Evolutionary conservation across 1,140 invertebrate species (phyloP).

Genomic region (Acyrthosiphon pisum): DNA sequence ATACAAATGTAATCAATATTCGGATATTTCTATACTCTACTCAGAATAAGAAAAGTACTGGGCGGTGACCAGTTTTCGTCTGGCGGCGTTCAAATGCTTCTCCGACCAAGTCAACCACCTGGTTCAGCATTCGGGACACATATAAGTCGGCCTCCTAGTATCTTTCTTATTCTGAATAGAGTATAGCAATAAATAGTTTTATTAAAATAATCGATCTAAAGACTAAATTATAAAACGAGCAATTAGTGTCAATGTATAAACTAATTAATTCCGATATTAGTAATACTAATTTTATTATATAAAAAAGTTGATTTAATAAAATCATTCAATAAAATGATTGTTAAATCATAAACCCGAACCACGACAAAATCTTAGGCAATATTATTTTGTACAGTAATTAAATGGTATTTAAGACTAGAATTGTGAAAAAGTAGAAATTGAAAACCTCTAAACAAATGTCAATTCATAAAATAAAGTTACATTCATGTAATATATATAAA

Average conservation of each 20-base stretch:
- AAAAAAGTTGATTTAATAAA: not conserved
- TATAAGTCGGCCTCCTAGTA: too few relatives aligned
- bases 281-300: not conserved
- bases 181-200: not conserved
- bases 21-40: not conserved
- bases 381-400: slow-evolving; percentile 38
- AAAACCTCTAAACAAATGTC: slow-evolving; percentile 28
- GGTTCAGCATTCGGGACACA: too few relatives aligned
- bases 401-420: slow-evolving; percentile 35
- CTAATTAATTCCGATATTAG: not conserved
- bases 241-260: not conserved
- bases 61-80: too few relatives aligned
- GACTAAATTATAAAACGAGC: slow-evolving; percentile 14
- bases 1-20: slow-evolving; percentile 5
- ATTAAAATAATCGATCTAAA: slow-evolving; percentile 4
- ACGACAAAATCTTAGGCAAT: slow-evolving; percentile 3
- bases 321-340: not conserved
- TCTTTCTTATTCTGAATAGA: too few relatives aligned
- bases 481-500: not conserved
- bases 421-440: slow-evolving; percentile 36
- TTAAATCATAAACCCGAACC: slow-evolving; percentile 25
- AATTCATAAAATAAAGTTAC: not conserved
- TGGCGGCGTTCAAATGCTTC: too few relatives aligned
- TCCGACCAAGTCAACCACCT: too few relatives aligned
- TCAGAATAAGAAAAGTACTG: too few relatives aligned